Base-by-base conservation (phyloP, 1,140 invertebrate species). In the Archivesica marissinica region DNA sequence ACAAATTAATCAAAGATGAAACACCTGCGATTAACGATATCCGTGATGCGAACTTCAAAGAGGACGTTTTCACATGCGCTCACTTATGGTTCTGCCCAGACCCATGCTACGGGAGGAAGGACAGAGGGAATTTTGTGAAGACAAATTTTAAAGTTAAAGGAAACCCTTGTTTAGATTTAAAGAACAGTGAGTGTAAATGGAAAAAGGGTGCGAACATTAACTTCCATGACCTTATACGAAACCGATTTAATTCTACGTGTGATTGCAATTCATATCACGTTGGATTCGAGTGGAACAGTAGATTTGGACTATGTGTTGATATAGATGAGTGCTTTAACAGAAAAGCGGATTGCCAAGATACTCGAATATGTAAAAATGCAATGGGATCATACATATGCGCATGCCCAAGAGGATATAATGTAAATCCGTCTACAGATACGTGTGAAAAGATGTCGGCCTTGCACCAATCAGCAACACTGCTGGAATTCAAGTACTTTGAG, bases 191-290 rank as follows among this genome's bases (percentile, higher is more conserved):
- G 35, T 90, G 89, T 56, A 61, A 30, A 28, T 86, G 83, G 86
- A 59, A 47, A 17, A 23, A 41, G 0, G 30, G 52, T 11, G 68
- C 56, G n/a, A 89, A 88, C 72, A 25, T 52, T 4, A 77, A 89
- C 70, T 89, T 90, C 59, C 44, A 87, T 17, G 82, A 78, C 41
- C 66, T 90, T 15, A 86, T 86, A 39, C 76, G 85, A 33, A 90
- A 90, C 82, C 64, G 76, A 38, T 87, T 89, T 38, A 89, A 89
- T 52, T 85, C 88, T 44, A 84, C 81, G n/a, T 90, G 90, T 72
- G 52, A 86, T 25, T 90, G 90, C 52, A 35, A 52, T 17, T 82
- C 70, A 20, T 76, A 85, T 7, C 52, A 68, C 15, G 44, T 61
- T 25, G 90, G 90, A 2, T 90, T 90, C 59, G 41, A 70, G 13